Evolutionary conservation across 2,888 invertebrate genomes (phyloP).

Genomic region (Phyto melanocephala): DNA sequence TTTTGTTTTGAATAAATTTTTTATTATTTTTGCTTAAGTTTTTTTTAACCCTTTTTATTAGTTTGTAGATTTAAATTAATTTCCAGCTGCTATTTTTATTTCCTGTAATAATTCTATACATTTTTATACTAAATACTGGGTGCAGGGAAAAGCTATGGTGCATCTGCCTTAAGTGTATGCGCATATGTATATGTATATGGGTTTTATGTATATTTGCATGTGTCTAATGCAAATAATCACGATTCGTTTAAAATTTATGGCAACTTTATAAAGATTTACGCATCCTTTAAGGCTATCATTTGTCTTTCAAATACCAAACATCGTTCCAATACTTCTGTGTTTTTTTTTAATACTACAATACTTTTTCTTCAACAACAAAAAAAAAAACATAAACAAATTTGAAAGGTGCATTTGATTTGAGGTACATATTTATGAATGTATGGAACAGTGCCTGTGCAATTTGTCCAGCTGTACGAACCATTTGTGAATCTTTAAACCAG

Average conservation of each 20-base stretch:
- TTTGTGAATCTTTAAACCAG: conserved; percentile 39
- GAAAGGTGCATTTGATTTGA: conserved; percentile 30
- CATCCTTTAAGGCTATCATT: conserved; percentile 71
- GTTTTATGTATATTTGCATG: background rate
- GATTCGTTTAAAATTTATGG: conserved; percentile 72
- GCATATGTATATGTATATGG: no score
- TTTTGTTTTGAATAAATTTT: no score
- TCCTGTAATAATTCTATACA: conserved; percentile 34
- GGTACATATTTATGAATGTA: background rate
- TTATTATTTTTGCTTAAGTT: background rate
- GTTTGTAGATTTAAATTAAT: conserved; percentile 5
- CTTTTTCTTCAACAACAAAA: background rate
- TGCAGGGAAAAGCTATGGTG: conserved; percentile 7
- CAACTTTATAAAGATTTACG: conserved; percentile 75
- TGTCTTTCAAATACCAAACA: conserved; percentile 50
- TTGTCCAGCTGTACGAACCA: background rate
- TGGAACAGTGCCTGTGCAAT: background rate
- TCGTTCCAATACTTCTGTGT: background rate
- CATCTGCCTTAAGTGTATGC: conserved; percentile 17
- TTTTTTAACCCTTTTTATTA: background rate
- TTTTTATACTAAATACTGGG: conserved; percentile 14
- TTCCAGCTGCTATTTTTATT: conserved; percentile 59
- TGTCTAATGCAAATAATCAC: conserved; percentile 61
- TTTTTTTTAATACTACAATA: background rate
- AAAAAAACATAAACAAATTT: background rate